phyloP scores from a whole-genome alignment of 2,797 vertebrate species.

The Acropternis orthonyx region DNA sequence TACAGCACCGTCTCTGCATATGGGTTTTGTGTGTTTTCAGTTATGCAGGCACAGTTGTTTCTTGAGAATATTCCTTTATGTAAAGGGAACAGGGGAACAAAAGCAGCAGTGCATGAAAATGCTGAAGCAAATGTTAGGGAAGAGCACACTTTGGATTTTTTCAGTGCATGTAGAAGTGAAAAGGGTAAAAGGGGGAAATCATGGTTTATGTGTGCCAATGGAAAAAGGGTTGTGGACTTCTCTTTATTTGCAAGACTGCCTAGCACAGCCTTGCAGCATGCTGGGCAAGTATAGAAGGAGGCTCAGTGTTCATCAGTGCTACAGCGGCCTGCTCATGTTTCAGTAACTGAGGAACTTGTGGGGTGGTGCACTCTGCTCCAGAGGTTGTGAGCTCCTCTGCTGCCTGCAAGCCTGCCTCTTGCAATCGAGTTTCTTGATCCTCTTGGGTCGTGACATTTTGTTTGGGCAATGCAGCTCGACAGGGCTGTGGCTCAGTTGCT shows the following conservation, averaged over 20 bases:
- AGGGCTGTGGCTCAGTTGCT: neutral
- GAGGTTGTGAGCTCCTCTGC: neutral
- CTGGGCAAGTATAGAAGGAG: neutral
- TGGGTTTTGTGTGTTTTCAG: neutral
- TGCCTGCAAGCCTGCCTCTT: neutral
- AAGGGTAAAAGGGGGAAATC: neutral
- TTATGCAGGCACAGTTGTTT: neutral
- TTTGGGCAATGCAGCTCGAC: neutral
- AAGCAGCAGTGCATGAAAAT: neutral
- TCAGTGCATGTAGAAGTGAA: neutral
- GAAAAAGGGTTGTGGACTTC: neutral
- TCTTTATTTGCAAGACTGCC: neutral
- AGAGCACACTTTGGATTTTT: neutral
- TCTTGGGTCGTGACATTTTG: constrained; percentile 46
- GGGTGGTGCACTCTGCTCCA: neutral
- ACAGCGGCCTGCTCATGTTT: neutral
- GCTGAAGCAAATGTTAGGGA: neutral
- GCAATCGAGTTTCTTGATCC: neutral
- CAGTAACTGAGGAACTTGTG: neutral
- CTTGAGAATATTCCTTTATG: neutral
- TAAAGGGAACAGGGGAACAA: neutral
- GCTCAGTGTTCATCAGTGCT: neutral
- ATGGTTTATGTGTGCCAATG: neutral
- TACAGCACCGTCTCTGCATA: neutral
- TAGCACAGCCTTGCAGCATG: neutral